A percentile compares a stretch with the other conserved stretches of the same genome.
These are phyloP conservation scores for Muscicapa striata DNA, from an alignment of 2,797 vertebrate genomes.

Conservation along the genomic window DNA sequence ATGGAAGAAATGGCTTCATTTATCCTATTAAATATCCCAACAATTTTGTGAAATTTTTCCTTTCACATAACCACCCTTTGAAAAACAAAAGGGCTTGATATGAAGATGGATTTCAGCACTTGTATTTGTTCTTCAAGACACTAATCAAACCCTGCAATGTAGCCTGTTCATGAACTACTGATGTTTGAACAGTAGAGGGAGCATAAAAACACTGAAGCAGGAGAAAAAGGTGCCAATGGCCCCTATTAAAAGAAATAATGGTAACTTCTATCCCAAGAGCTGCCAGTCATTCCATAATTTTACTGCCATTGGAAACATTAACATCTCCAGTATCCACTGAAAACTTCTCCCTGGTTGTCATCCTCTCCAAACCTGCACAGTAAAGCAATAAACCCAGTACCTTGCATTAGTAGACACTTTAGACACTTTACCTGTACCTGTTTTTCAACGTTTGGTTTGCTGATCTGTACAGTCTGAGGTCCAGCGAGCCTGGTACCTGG, in stretches of 20 bases:
- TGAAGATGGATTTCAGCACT: constrained; percentile 7
- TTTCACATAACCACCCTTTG: not conserved
- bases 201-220: constrained; percentile 32
- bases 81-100: constrained; percentile 13
- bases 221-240: not conserved
- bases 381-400: not conserved
- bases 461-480: constrained; percentile 92
- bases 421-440: constrained; percentile 80
- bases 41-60: not conserved
- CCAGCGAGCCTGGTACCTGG: constrained; percentile 84
- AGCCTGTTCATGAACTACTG: not conserved
- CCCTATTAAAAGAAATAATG: not conserved
- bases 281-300: not conserved
- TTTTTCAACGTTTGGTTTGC: constrained; percentile 89
- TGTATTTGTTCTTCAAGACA: not conserved
- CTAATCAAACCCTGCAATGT: not conserved
- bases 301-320: not conserved
- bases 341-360: not conserved
- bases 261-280: constrained; percentile 11
- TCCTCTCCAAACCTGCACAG: not conserved
- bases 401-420: not conserved
- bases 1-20: not conserved
- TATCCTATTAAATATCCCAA: not conserved
- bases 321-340: not conserved
- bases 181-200: constrained; percentile 56